Percentiles rank a stretch among this genome's conserved stretches.
These are phyloP conservation scores for Cynopterus sphinx DNA, from an alignment of 2,797 vertebrate species.

Conservation along the genomic window DNA sequence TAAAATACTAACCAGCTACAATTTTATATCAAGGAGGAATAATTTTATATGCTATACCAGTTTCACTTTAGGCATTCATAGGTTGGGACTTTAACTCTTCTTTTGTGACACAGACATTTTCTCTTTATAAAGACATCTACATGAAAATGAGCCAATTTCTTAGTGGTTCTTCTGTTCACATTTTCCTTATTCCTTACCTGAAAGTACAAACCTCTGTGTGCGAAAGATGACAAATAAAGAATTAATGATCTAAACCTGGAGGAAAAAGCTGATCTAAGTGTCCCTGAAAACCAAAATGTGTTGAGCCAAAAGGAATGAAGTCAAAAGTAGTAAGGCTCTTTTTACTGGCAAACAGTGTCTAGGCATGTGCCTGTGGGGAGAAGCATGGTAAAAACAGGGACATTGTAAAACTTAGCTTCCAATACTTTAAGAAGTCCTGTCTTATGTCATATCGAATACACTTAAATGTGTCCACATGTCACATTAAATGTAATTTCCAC, in stretches of 20 bases:
- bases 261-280: not conserved
- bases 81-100: not conserved
- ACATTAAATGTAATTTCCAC: slow-evolving; percentile 33
- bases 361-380: not conserved
- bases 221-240: not conserved
- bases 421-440: not conserved
- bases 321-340: not conserved
- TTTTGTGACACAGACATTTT: slow-evolving; percentile 26
- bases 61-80: not conserved
- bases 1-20: slow-evolving; percentile 6
- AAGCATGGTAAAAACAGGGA: not conserved
- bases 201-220: not conserved
- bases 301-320: not conserved
- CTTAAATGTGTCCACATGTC: slow-evolving; percentile 33
- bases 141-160: slow-evolving; percentile 35
- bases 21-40: not conserved
- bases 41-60: not conserved
- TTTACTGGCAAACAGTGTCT: not conserved
- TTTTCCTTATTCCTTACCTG: not conserved
- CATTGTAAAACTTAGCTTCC: not conserved
- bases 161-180: not conserved
- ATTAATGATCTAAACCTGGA: slow-evolving; percentile 14
- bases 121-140: not conserved
- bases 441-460: not conserved
- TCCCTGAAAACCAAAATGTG: not conserved